Conservation (phyloP, 1,140 invertebrate genomes). For the Halesus radiatus region DNA sequence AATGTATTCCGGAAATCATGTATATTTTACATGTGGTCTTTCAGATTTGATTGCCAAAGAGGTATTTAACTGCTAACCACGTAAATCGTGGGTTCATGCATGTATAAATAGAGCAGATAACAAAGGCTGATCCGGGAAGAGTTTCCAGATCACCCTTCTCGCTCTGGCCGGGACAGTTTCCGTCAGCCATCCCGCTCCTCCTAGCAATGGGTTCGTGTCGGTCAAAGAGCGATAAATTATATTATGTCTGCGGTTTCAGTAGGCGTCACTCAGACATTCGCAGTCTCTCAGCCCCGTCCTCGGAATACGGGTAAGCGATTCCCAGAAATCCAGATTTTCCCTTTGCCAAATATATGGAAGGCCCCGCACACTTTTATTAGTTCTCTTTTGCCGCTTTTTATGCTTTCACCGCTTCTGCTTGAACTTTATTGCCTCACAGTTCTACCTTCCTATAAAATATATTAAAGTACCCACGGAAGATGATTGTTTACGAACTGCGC, state of each 20-base stretch:
- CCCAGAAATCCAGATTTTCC: conserved; percentile 17
- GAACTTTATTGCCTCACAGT: conserved; percentile 2
- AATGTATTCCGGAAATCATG: not conserved
- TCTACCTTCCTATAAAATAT: conserved; percentile 29
- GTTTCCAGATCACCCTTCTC: not conserved
- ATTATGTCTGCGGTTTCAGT: conserved; percentile 34
- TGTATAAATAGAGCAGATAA: conserved; percentile 22
- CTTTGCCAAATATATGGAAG: conserved; percentile 6
- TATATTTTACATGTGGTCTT: not conserved
- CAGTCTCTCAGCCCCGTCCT: not conserved
- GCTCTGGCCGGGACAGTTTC: not conserved
- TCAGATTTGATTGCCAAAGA: not conserved
- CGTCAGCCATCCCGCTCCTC: not conserved
- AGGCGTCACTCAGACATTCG: conserved; percentile 29
- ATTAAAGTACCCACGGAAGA: conserved; percentile 10
- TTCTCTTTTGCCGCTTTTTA: conserved; percentile 13
- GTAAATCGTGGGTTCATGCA: not conserved
- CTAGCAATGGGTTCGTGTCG: conserved; percentile 18
- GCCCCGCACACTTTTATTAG: conserved; percentile 6
- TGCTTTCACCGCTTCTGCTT: not conserved
- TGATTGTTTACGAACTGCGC: conserved; percentile 12
- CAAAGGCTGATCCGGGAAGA: conserved; percentile 14
- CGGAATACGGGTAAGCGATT: conserved; percentile 24
- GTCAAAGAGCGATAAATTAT: conserved; percentile 43
- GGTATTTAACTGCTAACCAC: not conserved